These are phyloP conservation scores for Cantharis flavilabris DNA, from an alignment of 2,888 invertebrate genomes.

Conservation along the genomic window DNA sequence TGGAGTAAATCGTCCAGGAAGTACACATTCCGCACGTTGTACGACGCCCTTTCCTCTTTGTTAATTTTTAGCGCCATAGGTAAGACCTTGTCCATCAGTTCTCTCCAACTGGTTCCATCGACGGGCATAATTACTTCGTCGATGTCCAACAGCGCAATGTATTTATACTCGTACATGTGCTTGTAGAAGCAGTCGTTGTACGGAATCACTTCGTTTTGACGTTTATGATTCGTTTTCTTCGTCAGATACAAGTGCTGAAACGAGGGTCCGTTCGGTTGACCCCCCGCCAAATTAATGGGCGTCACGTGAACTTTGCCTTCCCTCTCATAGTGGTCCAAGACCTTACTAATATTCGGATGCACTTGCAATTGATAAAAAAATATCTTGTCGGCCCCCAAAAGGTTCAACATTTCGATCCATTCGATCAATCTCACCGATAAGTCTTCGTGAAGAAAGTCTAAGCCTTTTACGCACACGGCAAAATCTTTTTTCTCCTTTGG, in stretches of 20 bases:
- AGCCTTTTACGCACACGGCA: slow-evolving; percentile 91
- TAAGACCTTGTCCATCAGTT: slow-evolving; percentile 72
- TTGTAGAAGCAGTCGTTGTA: slow-evolving; percentile 96
- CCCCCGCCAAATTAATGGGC: slow-evolving; percentile 83
- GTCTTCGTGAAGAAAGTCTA: slow-evolving; percentile 92
- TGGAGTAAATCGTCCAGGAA: slow-evolving; percentile 87
- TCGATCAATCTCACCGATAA: slow-evolving; percentile 87
- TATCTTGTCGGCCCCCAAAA: slow-evolving; percentile 89
- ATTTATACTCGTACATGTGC: slow-evolving; percentile 87
- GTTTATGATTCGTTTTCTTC: slow-evolving; percentile 89
- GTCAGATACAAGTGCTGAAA: slow-evolving; percentile 88
- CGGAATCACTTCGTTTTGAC: slow-evolving; percentile 93
- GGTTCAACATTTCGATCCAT: slow-evolving; percentile 87
- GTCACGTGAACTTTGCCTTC: slow-evolving; percentile 75
- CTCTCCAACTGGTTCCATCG: slow-evolving; percentile 72
- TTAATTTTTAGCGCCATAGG: slow-evolving; percentile 70
- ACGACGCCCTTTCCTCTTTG: slow-evolving; percentile 70
- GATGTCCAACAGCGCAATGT: slow-evolving; percentile 88
- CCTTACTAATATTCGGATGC: slow-evolving; percentile 90
- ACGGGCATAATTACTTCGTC: slow-evolving; percentile 95
- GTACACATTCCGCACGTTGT: slow-evolving; percentile 90
- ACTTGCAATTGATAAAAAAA: slow-evolving; percentile 89
- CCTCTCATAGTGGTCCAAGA: slow-evolving; percentile 65
- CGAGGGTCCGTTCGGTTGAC: slow-evolving; percentile 86
- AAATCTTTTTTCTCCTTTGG: slow-evolving; percentile 77